These are phyloP conservation scores for Boleophthalmus pectinirostris DNA, from an alignment of 2,113 vertebrate species.

Conservation along the genomic window DNA sequence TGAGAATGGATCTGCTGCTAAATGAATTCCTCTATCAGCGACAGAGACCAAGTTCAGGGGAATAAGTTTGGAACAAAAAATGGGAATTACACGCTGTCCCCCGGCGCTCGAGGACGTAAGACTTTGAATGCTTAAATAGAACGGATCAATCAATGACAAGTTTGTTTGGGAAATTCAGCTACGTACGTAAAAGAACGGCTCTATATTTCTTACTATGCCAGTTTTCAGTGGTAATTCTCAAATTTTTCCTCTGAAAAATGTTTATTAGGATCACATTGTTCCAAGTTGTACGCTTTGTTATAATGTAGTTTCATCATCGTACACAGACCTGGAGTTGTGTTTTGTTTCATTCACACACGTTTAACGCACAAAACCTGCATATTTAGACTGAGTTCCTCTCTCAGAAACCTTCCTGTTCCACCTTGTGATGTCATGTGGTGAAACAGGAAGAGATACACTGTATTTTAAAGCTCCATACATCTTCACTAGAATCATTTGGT, in stretches of 20 bases:
- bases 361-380: no score
- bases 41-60: slow-evolving; percentile 51
- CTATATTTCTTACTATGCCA: background rate
- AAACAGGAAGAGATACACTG: no score
- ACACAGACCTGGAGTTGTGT: no score
- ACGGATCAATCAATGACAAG: slow-evolving; percentile 15
- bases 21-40: slow-evolving; percentile 71
- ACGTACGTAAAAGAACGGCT: slow-evolving; percentile 24
- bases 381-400: no score
- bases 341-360: no score
- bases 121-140: slow-evolving; percentile 45
- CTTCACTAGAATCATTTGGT: no score
- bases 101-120: background rate
- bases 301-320: no score
- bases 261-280: background rate
- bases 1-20: slow-evolving; percentile 57
- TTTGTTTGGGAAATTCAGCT: background rate
- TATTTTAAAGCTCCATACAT: no score
- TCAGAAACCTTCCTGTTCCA: no score
- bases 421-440: no score
- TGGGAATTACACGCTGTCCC: slow-evolving; percentile 48
- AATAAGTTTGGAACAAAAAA: slow-evolving; percentile 63
- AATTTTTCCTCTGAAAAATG: background rate
- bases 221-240: background rate
- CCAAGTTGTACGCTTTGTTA: no score